Evolutionary conservation across 2,888 invertebrate genomes (phyloP), one percentile per base, ranked within the genome.

Genomic region (Coelopa pilipes): DNA sequence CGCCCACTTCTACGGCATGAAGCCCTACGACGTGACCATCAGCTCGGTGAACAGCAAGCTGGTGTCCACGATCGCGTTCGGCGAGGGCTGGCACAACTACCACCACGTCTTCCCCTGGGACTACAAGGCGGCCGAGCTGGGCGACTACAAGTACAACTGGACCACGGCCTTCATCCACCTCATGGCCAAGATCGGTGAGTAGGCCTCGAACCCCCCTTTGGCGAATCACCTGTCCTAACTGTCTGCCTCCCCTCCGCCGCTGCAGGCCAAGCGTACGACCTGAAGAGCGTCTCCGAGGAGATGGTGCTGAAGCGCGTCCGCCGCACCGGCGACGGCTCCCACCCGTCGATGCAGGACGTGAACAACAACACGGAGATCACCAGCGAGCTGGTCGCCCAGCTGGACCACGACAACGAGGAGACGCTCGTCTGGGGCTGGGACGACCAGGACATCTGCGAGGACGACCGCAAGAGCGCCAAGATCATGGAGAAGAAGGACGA

Each of bases 1-100:
- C 0, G 97, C 97, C 0, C 97, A 97, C 85, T 93, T 96, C 81
- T 97, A 94, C 91, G 98, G 98, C 79, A 93, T 91, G 86, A 93
- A 92, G 82, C 97, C 98, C 1, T 98, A 95, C 86, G 97, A 98
- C 86, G 91, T 91, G 78, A 87, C 88, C 74, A 92, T 93, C 82
- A 91, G 92, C 80, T 91, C 95, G 0, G 91, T 92, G 1, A 93
- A 95, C 84, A 93, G 92, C 82, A 86, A 89, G 75, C 81, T 89
- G 0, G 93, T 95, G 0, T 92, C 92, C 0, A 86, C 92, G 10
- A 87, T 91, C 55, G 92, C 94, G 0, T 89, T 92, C 63, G 93
- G 94, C 21, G 93, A 94, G 83, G 96, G 95, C 13, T 95, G 94
- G 93, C 95, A 96, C 87, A 96, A 96, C 88, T 96, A 95, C 86